A percentile compares a stretch with the other conserved stretches of the same genome.
phyloP scores from a whole-genome alignment of 92 coral and sea anemone species.

The Palythoa grandis region DNA sequence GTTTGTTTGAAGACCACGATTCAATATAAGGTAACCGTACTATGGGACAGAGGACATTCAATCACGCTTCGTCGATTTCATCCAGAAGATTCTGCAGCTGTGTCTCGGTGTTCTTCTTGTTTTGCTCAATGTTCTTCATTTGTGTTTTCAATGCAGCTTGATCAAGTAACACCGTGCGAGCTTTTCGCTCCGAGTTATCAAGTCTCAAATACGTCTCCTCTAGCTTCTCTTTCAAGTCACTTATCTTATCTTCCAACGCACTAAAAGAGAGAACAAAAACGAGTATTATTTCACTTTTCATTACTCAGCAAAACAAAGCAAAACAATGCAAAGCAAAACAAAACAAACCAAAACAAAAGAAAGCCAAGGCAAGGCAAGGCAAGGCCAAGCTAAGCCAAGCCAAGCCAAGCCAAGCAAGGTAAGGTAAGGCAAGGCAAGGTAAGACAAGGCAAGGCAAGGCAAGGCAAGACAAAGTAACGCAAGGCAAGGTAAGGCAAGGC shows the following conservation, averaged over 20 bases:
- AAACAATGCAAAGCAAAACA: too few relatives aligned
- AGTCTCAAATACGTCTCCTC: not conserved
- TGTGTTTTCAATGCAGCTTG: not conserved
- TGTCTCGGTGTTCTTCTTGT: not conserved
- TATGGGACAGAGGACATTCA: not conserved
- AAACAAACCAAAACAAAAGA: too few relatives aligned
- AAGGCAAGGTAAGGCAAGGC: too few relatives aligned
- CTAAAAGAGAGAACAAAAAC: not conserved
- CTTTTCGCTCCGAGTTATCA: slow-evolving; percentile 11
- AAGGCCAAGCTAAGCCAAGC: too few relatives aligned
- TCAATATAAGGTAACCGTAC: not conserved
- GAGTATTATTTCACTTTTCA: too few relatives aligned
- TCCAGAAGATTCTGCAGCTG: slow-evolving; percentile 2
- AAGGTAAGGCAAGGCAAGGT: too few relatives aligned
- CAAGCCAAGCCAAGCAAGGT: too few relatives aligned
- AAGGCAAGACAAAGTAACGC: too few relatives aligned
- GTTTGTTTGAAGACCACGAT: too few relatives aligned
- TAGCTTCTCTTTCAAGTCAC: slow-evolving; percentile 10
- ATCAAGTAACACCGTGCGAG: slow-evolving; percentile 4
- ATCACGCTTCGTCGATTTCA: slow-evolving; percentile 18
- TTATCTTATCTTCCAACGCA: not conserved
- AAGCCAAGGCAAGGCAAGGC: too few relatives aligned
- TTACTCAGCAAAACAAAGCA: too few relatives aligned
- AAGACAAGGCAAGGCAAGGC: too few relatives aligned
- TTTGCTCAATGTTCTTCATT: not conserved